These are phyloP conservation scores for Ibidorhyncha struthersii DNA, from an alignment of 2,113 vertebrate species.

Conservation along the genomic window DNA sequence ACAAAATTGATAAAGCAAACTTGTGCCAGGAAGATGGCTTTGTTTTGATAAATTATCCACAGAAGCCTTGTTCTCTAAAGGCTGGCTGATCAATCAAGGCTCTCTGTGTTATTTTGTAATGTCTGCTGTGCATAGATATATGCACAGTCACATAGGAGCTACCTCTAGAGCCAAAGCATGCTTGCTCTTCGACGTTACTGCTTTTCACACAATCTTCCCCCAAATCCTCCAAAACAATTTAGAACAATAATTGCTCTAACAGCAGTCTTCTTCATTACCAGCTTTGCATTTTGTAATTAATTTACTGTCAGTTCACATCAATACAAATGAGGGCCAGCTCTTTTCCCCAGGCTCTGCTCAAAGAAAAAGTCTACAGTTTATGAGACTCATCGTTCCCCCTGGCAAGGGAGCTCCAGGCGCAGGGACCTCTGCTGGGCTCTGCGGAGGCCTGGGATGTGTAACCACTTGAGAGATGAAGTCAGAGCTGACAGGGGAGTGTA, in stretches of 20 bases:
- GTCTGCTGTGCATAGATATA: background rate
- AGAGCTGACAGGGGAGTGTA: background rate
- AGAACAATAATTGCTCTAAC: background rate
- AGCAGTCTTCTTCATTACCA: background rate
- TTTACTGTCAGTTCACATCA: background rate
- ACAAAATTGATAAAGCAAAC: background rate
- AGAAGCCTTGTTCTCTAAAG: background rate
- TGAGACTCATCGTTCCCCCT: background rate
- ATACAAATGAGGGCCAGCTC: fast-evolving
- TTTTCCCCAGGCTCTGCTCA: background rate
- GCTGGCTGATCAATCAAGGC: background rate
- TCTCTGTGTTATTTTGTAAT: background rate
- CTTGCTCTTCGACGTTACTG: background rate
- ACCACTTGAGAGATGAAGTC: background rate
- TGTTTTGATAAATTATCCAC: slow-evolving; percentile 19
- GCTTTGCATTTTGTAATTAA: background rate
- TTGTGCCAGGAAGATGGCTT: background rate
- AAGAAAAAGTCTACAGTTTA: background rate
- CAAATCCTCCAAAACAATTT: background rate
- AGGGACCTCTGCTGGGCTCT: background rate
- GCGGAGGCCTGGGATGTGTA: background rate
- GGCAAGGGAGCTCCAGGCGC: background rate
- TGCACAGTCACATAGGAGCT: background rate
- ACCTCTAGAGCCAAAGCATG: background rate
- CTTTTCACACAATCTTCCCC: background rate